Conservation (phyloP, 1,140 invertebrate species). For the Helicoverpa armigera region DNA sequence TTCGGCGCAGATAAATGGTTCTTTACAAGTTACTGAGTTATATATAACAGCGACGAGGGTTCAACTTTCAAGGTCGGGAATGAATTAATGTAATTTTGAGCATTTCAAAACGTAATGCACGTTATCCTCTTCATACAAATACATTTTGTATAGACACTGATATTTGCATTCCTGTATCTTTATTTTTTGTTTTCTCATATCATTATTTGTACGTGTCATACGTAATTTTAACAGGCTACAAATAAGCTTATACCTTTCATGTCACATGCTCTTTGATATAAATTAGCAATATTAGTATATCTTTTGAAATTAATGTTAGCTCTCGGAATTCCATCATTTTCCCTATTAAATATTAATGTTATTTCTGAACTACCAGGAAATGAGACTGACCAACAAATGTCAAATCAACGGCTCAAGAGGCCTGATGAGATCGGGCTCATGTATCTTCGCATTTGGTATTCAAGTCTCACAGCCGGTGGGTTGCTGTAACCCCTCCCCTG, state of each 20-base stretch:
- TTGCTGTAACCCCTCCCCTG: constrained; percentile 24
- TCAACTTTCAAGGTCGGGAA: constrained; percentile 47
- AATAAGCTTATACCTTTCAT: no score
- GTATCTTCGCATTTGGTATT: constrained; percentile 22
- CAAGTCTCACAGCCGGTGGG: constrained; percentile 29
- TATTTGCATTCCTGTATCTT: no score
- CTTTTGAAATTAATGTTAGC: background rate
- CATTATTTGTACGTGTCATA: no score
- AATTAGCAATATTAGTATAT: background rate
- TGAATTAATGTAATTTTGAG: constrained; percentile 46
- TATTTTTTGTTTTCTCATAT: no score
- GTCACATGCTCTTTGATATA: no score
- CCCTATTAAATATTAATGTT: no score
- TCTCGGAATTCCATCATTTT: background rate
- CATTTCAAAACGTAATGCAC: constrained; percentile 24
- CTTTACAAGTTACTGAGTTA: constrained; percentile 54
- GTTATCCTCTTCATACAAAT: background rate
- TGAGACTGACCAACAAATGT: background rate
- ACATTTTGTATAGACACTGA: background rate
- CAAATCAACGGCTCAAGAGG: constrained; percentile 32
- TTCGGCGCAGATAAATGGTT: constrained; percentile 53
- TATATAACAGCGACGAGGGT: constrained; percentile 44
- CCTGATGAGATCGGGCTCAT: constrained; percentile 18
- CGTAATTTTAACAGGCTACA: no score
- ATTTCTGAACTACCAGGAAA: background rate